Conservation (phyloP, 2,797 vertebrate species). For the Columba guinea region DNA sequence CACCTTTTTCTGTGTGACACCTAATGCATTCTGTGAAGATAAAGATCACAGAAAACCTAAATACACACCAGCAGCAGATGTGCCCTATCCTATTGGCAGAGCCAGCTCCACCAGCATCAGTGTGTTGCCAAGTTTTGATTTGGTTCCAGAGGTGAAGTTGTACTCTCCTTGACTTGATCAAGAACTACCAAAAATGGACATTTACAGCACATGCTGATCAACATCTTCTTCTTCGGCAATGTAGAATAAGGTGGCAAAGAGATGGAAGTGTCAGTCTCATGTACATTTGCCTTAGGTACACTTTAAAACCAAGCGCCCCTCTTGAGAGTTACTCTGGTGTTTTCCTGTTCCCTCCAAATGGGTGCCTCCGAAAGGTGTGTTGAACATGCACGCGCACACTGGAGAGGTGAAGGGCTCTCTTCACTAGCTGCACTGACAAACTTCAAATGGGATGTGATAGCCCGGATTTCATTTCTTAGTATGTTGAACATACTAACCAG, state of each 20-base stretch:
- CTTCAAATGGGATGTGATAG: not conserved
- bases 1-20: not conserved
- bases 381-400: slow-evolving; percentile 46
- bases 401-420: slow-evolving; percentile 43
- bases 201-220: not conserved
- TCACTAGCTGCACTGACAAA: slow-evolving; percentile 41
- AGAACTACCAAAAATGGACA: not conserved
- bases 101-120: not conserved
- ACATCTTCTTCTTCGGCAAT: not conserved
- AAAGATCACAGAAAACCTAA: not conserved
- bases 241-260: not conserved
- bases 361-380: not conserved
- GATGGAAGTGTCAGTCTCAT: not conserved
- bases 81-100: not conserved
- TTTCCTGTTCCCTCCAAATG: slow-evolving; percentile 7
- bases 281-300: not conserved
- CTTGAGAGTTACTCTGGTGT: not conserved
- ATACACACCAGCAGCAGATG: not conserved
- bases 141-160: not conserved
- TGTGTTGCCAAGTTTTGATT: not conserved
- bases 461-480: not conserved
- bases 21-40: not conserved
- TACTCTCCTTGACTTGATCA: not conserved
- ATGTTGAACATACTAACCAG: not conserved
- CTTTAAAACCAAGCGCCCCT: slow-evolving; percentile 15